Percentiles rank a stretch among this genome's conserved stretches.
These are phyloP conservation scores for Mirounga angustirostris DNA, from an alignment of 2,113 vertebrate species.

Conservation along the genomic window DNA sequence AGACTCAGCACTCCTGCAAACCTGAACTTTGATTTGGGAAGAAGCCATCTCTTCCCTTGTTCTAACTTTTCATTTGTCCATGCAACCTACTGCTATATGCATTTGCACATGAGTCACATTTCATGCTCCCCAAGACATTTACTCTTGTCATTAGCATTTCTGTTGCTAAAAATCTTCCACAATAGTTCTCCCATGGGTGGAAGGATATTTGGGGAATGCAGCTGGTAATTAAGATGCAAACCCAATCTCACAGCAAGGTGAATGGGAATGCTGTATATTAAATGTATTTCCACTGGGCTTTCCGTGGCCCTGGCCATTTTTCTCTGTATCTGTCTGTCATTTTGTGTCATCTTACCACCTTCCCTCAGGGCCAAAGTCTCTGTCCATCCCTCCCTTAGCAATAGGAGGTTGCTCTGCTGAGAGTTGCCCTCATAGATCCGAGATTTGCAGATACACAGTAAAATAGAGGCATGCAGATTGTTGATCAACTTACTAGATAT, in stretches of 20 bases:
- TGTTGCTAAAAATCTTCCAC: neutral
- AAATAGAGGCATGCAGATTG: neutral
- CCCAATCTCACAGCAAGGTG: slow-evolving; percentile 17
- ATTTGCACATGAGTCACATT: neutral
- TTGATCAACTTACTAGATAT: slow-evolving; percentile 44
- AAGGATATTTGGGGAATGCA: slow-evolving; percentile 41
- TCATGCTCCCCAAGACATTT: neutral
- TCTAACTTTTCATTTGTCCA: neutral
- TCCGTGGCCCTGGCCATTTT: neutral
- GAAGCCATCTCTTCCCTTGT: neutral
- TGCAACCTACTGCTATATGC: neutral
- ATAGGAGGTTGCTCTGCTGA: neutral
- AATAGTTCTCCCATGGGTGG: neutral
- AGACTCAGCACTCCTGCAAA: neutral
- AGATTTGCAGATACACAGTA: neutral
- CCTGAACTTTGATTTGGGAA: neutral
- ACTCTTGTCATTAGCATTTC: neutral
- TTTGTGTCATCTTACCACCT: neutral
- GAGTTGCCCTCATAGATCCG: neutral
- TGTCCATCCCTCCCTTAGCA: neutral
- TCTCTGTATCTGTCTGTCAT: neutral
- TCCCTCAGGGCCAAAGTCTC: neutral
- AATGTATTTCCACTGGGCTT: slow-evolving; percentile 6
- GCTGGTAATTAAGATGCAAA: slow-evolving; percentile 56
- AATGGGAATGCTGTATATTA: neutral